Percentiles rank a stretch among this genome's conserved stretches.
Conservation (phyloP, 2,888 invertebrate species). For the Orthonychiurus folsomi region DNA sequence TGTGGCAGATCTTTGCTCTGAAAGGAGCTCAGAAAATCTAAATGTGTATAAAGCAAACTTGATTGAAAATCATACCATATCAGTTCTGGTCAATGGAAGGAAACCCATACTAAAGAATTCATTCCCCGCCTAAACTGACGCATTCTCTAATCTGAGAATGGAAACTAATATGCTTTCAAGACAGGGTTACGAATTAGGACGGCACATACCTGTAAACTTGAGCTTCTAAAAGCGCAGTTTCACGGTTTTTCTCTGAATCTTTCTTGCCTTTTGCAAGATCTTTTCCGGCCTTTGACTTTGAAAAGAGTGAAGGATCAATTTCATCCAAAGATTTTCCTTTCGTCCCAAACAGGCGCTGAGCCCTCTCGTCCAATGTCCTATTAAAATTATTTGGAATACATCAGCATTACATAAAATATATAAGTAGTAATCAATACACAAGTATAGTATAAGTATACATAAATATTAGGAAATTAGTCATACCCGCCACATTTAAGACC, state of each 20-base stretch:
- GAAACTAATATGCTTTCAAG: no score
- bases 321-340: constrained; percentile 79
- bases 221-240: constrained; percentile 78
- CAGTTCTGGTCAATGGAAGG: background rate
- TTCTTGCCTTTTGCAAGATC: constrained; percentile 50
- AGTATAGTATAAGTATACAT: no score
- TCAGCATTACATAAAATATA: no score
- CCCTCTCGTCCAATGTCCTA: constrained; percentile 90
- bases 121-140: background rate
- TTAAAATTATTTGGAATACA: no score
- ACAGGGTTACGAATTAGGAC: no score
- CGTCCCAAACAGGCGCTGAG: constrained; percentile 88
- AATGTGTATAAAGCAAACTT: constrained; percentile 21
- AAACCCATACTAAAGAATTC: background rate
- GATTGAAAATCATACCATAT: no score
- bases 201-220: constrained; percentile 70
- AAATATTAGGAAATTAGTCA: constrained; percentile 5
- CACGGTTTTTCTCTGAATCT: constrained; percentile 62
- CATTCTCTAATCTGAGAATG: constrained; percentile 1
- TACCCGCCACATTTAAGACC: constrained; percentile 95
- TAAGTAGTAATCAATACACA: background rate
- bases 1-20: constrained; percentile 77
- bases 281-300: constrained; percentile 75
- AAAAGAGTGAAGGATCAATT: constrained; percentile 80
- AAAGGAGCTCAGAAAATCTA: constrained; percentile 70